Conservation (phyloP, 2,797 vertebrate species). For the Alectoris magna region DNA sequence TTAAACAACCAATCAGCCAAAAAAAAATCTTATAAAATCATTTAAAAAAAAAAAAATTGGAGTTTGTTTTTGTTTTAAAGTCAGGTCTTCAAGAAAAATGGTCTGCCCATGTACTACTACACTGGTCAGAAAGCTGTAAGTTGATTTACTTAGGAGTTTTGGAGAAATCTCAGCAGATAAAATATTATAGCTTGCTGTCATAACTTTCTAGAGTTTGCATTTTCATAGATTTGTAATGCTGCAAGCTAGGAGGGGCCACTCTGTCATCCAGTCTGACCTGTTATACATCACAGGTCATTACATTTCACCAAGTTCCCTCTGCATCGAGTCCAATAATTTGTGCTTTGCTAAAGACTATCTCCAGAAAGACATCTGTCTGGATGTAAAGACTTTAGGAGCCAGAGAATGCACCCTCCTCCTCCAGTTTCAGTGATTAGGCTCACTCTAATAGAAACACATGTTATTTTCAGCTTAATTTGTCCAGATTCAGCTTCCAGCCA, state of each 20-base stretch:
- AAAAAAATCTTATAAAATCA: background rate
- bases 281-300: constrained; percentile 55
- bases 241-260: background rate
- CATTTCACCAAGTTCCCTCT: constrained; percentile 63
- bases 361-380: constrained; percentile 27
- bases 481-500: constrained; percentile 14
- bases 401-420: background rate
- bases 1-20: background rate
- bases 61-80: background rate
- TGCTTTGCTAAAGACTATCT: constrained; percentile 23
- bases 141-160: constrained; percentile 44
- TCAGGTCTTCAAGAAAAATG: background rate
- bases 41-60: background rate
- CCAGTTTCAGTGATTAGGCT: constrained; percentile 4
- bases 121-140: background rate
- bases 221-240: constrained; percentile 37
- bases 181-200: constrained; percentile 36
- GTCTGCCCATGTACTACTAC: background rate
- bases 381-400: constrained; percentile 43
- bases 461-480: constrained; percentile 43
- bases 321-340: background rate
- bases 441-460: constrained; percentile 40
- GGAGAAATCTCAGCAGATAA: constrained; percentile 28
- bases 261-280: constrained; percentile 41
- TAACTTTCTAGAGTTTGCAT: constrained; percentile 31